Evolutionary conservation across 1,140 invertebrate genomes (phyloP).

Genomic region (Temnothorax longispinosus): DNA sequence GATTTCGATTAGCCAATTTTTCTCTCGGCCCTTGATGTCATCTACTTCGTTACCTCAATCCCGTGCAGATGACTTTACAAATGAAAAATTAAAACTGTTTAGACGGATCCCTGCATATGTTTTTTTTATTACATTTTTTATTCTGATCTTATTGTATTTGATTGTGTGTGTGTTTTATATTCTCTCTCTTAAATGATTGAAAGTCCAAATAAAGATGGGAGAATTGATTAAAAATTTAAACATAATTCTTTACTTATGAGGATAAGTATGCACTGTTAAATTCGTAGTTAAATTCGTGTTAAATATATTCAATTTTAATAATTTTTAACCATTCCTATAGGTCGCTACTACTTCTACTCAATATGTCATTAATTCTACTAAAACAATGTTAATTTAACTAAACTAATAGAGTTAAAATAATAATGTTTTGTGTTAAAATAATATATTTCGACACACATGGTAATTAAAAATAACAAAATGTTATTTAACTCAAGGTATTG

Average conservation of each 20-base stretch:
- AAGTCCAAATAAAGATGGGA: neutral
- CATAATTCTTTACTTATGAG: neutral
- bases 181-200: neutral
- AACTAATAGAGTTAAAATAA: too few species aligned
- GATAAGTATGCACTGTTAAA: neutral
- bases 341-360: too few species aligned
- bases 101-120: neutral
- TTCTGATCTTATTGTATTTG: neutral
- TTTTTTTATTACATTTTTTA: neutral
- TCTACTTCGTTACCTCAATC: slow-evolving; percentile 1
- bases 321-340: too few species aligned
- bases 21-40: neutral
- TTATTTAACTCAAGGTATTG: too few species aligned
- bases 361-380: too few species aligned
- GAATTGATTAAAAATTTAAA: neutral
- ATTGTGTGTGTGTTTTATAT: neutral
- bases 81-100: slow-evolving; percentile 6
- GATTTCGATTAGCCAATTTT: slow-evolving; percentile 33
- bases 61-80: neutral
- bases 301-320: too few species aligned
- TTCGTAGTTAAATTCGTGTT: too few species aligned
- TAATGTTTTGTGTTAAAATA: too few species aligned
- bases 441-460: too few species aligned
- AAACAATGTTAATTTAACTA: too few species aligned
- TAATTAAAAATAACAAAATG: too few species aligned